A percentile compares a stretch with the other conserved stretches of the same genome.
Evolutionary conservation across 2,113 vertebrate species (phyloP).

Genomic region (Mugil cephalus): DNA sequence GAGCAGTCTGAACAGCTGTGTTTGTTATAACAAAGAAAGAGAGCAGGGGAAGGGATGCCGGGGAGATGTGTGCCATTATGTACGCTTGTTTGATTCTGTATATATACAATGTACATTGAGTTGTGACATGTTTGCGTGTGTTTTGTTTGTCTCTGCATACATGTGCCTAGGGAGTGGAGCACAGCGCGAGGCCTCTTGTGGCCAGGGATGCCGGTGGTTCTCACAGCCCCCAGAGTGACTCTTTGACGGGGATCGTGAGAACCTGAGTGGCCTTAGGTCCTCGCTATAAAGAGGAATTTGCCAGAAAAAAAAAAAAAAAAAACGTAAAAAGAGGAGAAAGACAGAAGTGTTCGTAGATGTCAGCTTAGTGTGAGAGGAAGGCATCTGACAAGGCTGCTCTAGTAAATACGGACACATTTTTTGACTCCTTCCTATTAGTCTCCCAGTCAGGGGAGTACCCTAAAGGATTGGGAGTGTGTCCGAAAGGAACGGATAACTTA

Average conservation of each 20-base stretch:
- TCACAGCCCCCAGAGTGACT: constrained; percentile 63
- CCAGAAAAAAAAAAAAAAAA: no score
- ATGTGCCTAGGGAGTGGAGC: constrained; percentile 1
- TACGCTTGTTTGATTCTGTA: constrained; percentile 14
- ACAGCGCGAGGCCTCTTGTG: constrained; percentile 43
- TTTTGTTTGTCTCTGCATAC: constrained; percentile 46
- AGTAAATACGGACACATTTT: neutral
- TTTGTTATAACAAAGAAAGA: constrained; percentile 18
- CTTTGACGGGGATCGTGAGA: constrained; percentile 69
- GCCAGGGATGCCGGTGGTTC: constrained; percentile 47
- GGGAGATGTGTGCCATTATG: neutral
- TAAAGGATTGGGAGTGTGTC: no score
- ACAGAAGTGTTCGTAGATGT: constrained; percentile 5
- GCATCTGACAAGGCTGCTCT: neutral
- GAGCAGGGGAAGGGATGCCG: neutral
- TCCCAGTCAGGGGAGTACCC: no score
- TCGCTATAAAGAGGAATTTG: constrained; percentile 32
- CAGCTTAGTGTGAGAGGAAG: neutral
- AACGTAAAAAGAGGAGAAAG: constrained; percentile 28
- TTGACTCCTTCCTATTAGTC: neutral
- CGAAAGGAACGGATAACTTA: no score
- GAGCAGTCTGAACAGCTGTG: constrained; percentile 35
- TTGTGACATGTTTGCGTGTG: constrained; percentile 41
- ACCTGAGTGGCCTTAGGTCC: constrained; percentile 51
- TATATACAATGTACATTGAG: neutral